phyloP scores from a whole-genome alignment of 2,113 vertebrate genomes.

The Gadus macrocephalus region DNA sequence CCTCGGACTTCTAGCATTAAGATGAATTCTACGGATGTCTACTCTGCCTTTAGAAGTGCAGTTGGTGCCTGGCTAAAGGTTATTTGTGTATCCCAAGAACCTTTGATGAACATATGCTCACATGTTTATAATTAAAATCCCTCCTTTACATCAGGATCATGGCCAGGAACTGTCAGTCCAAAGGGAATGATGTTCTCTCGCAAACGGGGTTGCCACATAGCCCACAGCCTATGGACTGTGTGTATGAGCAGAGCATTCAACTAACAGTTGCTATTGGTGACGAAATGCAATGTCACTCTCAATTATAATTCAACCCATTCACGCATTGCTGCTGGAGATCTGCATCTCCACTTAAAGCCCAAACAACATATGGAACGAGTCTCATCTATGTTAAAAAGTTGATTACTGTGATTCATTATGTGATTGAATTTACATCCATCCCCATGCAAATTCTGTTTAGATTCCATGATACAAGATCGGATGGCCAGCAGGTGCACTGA shows the following conservation, averaged over 20 bases:
- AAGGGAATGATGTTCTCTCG: neutral
- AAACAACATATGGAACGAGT: slow-evolving; percentile 9
- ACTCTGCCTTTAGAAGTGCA: neutral
- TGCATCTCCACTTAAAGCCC: slow-evolving; percentile 8
- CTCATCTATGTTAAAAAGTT: neutral
- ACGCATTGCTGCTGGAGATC: neutral
- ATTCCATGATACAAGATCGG: no score
- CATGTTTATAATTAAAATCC: no score
- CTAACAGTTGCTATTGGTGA: neutral
- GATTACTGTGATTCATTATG: neutral
- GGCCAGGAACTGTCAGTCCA: neutral
- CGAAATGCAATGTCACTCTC: slow-evolving; percentile 21
- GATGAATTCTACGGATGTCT: slow-evolving; percentile 1
- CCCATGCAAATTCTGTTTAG: no score
- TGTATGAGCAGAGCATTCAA: slow-evolving; percentile 7
- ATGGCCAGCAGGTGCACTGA: no score
- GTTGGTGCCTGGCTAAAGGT: neutral
- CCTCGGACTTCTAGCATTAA: slow-evolving; percentile 25
- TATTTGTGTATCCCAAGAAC: slow-evolving; percentile 17
- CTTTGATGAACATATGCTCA: slow-evolving; percentile 1
- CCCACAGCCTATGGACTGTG: no score
- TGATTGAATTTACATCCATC: neutral
- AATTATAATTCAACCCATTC: slow-evolving; percentile 11
- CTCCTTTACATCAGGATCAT: no score
- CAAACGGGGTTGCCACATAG: neutral